Evolutionary conservation across 2,797 vertebrate genomes (phyloP), one percentile per base, ranked within the genome.

Genomic region (Urophycis tenuis): DNA sequence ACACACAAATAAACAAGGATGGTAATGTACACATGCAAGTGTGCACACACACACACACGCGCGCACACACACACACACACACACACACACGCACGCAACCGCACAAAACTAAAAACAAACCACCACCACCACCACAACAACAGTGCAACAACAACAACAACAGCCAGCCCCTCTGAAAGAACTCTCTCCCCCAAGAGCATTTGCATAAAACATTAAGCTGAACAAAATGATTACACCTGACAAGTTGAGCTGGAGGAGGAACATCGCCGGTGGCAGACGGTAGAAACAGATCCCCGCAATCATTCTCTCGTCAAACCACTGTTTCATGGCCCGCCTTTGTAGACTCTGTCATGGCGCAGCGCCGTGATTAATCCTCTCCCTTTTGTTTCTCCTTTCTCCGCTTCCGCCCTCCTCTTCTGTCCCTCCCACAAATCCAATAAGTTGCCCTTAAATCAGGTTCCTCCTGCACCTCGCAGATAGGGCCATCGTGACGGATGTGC

Each of bases 201-300:
- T 94, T 93, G 90, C 92, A 93, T 93, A 93, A 94, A 92, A 93
- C 93, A 93, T 93, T 93, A 94, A 94, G 93, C 93, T 84, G 90
- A 93, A 93, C 93, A 93, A 94, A 94, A 93, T 92, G 92, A 94
- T 94, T 93, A 91, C 92, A 94, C 93, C 93, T 94, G 93, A 94
- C 93, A 94, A 92, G 91, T 91, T 88, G 92, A 93, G 93, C 91
- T 90, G 91, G 87, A 91, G 90, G 92, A 93, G 88, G 92, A 92
- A 91, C 91, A 92, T 92, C 87, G 92, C 92, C 92, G 81, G 91
- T 93, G 93, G 93, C 92, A 92, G 91, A 85, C 89, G 88, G 92
- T 90, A 92, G 91, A 91, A 90, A 89, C 88, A 88, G 90, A 92
- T 93, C 90, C 88, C 84, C 84, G 90, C 91, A 91, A 92, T 92